Evolutionary conservation across 2,113 vertebrate species (phyloP).

Genomic region (Pedetes capensis): DNA sequence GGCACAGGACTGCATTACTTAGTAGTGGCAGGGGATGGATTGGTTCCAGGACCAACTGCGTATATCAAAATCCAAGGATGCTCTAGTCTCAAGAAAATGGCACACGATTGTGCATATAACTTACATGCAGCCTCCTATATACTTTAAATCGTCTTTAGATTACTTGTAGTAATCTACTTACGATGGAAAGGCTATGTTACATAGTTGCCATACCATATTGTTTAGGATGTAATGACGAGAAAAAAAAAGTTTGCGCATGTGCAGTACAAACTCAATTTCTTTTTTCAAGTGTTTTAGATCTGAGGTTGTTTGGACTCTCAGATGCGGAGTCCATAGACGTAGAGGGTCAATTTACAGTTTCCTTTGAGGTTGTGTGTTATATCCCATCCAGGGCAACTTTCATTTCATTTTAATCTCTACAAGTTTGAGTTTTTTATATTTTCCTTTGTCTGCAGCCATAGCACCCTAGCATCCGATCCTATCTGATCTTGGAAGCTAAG

Average conservation of each 20-base stretch:
- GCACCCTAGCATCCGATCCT: too few relatives aligned
- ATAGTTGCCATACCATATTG: neutral
- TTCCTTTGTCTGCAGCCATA: too few relatives aligned
- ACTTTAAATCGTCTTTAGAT: neutral
- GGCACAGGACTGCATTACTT: neutral
- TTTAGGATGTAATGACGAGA: neutral
- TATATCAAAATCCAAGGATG: neutral
- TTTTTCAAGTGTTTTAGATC: neutral
- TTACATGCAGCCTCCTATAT: neutral
- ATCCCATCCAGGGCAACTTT: neutral
- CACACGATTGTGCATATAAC: neutral
- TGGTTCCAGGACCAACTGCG: neutral
- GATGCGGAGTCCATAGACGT: neutral
- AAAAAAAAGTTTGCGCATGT: neutral
- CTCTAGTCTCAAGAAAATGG: neutral
- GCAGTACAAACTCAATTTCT: neutral
- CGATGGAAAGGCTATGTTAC: neutral
- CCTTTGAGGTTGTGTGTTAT: neutral
- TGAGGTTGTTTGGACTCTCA: neutral
- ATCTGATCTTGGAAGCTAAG: too few relatives aligned
- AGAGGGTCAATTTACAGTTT: neutral
- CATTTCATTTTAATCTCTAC: conserved; percentile 25
- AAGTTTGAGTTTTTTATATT: neutral
- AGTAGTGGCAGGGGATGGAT: neutral
- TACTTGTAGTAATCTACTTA: neutral